Conservation (phyloP, 2,113 vertebrate species). For the Cathartes aura region DNA sequence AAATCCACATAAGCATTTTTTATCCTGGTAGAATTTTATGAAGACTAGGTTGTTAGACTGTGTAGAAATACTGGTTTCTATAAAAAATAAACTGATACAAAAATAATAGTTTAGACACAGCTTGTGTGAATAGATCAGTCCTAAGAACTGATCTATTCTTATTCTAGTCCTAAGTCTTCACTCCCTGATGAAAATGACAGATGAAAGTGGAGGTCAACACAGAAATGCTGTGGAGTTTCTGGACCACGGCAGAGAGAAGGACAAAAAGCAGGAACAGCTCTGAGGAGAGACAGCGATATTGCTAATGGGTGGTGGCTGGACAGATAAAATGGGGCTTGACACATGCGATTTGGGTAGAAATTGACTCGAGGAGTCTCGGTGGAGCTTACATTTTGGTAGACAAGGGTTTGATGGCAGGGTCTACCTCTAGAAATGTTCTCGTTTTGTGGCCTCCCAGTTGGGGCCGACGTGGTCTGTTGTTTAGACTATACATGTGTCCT, state of each 20-base stretch:
- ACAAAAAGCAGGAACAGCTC: not conserved
- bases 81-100: not conserved
- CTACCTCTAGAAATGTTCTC: not conserved
- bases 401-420: not conserved
- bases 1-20: not conserved
- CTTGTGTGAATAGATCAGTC: not conserved
- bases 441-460: not conserved
- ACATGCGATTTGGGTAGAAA: not conserved
- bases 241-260: not conserved
- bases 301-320: not conserved
- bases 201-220: not conserved
- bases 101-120: not conserved
- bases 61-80: not conserved
- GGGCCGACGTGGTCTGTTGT: rapidly evolving
- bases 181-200: not conserved
- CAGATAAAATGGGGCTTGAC: not conserved
- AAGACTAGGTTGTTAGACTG: not conserved
- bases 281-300: not conserved
- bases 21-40: not conserved
- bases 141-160: not conserved
- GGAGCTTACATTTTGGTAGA: not conserved
- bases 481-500: not conserved
- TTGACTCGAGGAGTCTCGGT: rapidly evolving
- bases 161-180: not conserved
- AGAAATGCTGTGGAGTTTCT: not conserved